Evolutionary conservation across 2,113 vertebrate genomes (phyloP).

Genomic region (Taurulus bubalis): DNA sequence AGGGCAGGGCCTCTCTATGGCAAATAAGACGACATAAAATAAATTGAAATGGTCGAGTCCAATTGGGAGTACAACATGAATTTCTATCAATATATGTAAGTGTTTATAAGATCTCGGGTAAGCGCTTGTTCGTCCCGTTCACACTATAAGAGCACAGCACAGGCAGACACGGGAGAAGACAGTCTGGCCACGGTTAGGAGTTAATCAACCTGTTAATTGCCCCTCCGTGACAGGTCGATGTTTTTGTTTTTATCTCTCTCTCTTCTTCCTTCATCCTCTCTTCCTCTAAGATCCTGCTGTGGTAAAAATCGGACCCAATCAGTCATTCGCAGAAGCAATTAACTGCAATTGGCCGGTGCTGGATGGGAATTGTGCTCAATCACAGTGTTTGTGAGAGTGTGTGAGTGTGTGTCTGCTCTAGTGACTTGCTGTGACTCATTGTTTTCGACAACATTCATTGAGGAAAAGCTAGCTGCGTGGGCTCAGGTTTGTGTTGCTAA

Average conservation of each 20-base stretch:
- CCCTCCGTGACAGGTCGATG: slow-evolving; percentile 62
- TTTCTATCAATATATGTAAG: neutral
- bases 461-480: slow-evolving; percentile 23
- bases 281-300: slow-evolving; percentile 39
- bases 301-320: slow-evolving; percentile 65
- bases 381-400: slow-evolving; percentile 15
- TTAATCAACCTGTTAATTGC: slow-evolving; percentile 74
- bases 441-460: slow-evolving; percentile 42
- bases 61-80: neutral
- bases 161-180: slow-evolving; percentile 3
- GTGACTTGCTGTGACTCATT: slow-evolving; percentile 44
- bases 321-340: slow-evolving; percentile 70
- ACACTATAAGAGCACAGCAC: slow-evolving; percentile 1
- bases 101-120: slow-evolving; percentile 2
- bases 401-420: slow-evolving; percentile 16
- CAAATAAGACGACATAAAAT: neutral
- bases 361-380: slow-evolving; percentile 54
- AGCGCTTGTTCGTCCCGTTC: neutral
- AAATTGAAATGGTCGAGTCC: neutral
- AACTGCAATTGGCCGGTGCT: slow-evolving; percentile 61
- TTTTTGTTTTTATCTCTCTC: slow-evolving; percentile 63
- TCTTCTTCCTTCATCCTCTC: slow-evolving; percentile 40
- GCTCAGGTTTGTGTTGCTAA: neutral
- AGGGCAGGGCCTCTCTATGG: neutral
- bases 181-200: slow-evolving; percentile 49